A percentile compares a stretch with the other conserved stretches of the same genome.
phyloP scores from a whole-genome alignment of 2,888 invertebrate species.

The Carpatolechia fugitivella region DNA sequence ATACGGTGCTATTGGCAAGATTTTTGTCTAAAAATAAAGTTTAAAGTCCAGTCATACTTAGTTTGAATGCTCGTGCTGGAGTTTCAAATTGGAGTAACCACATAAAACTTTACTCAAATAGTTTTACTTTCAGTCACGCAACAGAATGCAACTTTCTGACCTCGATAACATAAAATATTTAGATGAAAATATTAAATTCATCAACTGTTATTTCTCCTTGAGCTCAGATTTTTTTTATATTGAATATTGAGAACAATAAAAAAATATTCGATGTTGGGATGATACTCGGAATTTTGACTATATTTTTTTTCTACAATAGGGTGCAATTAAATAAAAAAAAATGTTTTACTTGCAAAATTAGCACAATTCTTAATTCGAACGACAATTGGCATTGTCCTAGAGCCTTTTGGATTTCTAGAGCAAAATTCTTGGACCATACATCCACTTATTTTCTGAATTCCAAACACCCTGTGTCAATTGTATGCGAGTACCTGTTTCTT shows the following conservation, averaged over 20 bases:
- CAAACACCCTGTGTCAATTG: conserved; percentile 56
- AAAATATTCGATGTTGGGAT: too few relatives aligned
- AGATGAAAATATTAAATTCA: not conserved
- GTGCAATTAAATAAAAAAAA: too few relatives aligned
- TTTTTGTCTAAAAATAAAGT: too few relatives aligned
- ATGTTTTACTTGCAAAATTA: conserved; percentile 22
- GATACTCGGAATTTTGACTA: too few relatives aligned
- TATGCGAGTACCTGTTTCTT: conserved; percentile 40
- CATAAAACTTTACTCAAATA: conserved; percentile 3
- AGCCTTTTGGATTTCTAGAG: conserved; percentile 21
- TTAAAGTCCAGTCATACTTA: too few relatives aligned
- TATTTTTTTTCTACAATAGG: too few relatives aligned
- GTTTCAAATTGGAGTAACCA: conserved; percentile 20
- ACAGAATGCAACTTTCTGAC: not conserved
- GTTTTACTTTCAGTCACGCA: conserved; percentile 10
- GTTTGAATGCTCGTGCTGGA: not conserved
- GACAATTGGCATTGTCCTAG: conserved; percentile 44
- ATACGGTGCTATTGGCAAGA: too few relatives aligned
- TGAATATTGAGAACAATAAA: too few relatives aligned
- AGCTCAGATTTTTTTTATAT: too few relatives aligned
- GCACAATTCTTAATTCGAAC: conserved; percentile 42
- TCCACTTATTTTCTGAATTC: conserved; percentile 57
- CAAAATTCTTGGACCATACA: conserved; percentile 32
- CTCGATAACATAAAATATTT: not conserved
- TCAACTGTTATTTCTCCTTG: too few relatives aligned